A percentile compares a stretch with the other conserved stretches of the same genome.
Conservation (phyloP, 2,888 invertebrate species). For the Coelopa pilipes region DNA sequence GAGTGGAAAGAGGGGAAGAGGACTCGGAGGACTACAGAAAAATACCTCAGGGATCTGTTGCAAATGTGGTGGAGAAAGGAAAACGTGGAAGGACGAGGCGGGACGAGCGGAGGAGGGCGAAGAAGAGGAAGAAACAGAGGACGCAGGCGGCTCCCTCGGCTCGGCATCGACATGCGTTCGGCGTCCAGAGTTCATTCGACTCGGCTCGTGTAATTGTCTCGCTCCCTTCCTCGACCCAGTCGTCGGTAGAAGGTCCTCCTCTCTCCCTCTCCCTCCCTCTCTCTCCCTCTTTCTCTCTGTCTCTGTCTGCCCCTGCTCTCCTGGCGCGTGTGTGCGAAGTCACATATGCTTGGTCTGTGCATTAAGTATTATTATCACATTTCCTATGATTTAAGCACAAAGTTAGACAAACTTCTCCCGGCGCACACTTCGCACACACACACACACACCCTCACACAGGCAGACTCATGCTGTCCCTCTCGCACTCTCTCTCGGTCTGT, state of each 20-base stretch:
- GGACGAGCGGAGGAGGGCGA: too few relatives aligned
- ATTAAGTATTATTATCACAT: constrained; percentile 38
- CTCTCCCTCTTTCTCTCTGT: background rate
- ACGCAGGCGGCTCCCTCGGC: too few relatives aligned
- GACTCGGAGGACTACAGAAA: too few relatives aligned
- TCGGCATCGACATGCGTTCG: constrained; percentile 2
- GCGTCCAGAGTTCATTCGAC: constrained; percentile 1
- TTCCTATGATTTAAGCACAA: constrained; percentile 34
- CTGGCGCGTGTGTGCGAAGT: constrained; percentile 1
- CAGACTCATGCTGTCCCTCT: background rate
- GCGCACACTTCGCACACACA: background rate
- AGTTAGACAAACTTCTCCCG: constrained; percentile 23
- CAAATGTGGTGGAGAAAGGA: too few relatives aligned
- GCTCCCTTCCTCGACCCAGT: too few relatives aligned
- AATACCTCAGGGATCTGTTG: too few relatives aligned
- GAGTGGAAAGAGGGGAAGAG: too few relatives aligned
- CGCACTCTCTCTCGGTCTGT: too few relatives aligned
- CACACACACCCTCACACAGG: background rate
- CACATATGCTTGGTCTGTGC: constrained; percentile 31
- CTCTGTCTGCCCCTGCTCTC: constrained; percentile 17
- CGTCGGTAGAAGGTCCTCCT: background rate
- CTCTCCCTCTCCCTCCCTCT: background rate
- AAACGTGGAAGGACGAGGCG: too few relatives aligned
- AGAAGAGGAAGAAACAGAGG: too few relatives aligned
- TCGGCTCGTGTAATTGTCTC: background rate